Base-by-base conservation (phyloP, 1,140 invertebrate species). In the Camponotus floridanus region DNA sequence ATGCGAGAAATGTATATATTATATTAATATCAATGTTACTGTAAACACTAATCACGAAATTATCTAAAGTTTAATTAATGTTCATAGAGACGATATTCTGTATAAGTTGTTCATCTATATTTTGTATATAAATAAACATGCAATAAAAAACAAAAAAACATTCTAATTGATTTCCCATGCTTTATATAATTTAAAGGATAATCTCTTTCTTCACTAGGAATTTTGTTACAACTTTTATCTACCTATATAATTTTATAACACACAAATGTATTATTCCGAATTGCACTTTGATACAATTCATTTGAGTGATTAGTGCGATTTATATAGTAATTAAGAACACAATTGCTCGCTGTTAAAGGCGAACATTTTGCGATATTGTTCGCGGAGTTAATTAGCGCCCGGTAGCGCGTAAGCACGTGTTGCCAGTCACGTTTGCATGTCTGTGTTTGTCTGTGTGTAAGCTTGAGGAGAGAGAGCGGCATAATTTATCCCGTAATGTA, bases 271-370 rank as follows among this genome's bases (percentile, higher is more conserved):
- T 88, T 67, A 7, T 6, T 74, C 2, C n/a, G 33, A 39, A 8
- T 59, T 42, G 2, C 15, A 36, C n/a, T 57, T 33, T 6, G 48
- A 55, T 6, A 39, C 33, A 45, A 48, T 87, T 76, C 57, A 87
- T 73, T 55, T 7, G 67, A 55, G 64, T 62, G 51, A 65, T 61
- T 21, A 51, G 36, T 42, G 51, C 42, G 70, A 57, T 87, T 88
- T 87, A 88, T 88, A 76, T 88, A 78, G 36, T 87, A 88, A 88
- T 87, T 88, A 87, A 81, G 36, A 88, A 42, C 80, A 31, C 18
- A 39, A 51, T 11, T 59, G 71, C 51, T 39, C 48, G 73, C 55
- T 18, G 62, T 78, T 88, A 83, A 87, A 87, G 42, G 26, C 71
- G 48, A 45, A 33, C 73, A 57, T 87, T 88, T 88, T 87, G 86